phyloP scores from a whole-genome alignment of 2,113 vertebrate species.

The Acrocephalus arundinaceus region DNA sequence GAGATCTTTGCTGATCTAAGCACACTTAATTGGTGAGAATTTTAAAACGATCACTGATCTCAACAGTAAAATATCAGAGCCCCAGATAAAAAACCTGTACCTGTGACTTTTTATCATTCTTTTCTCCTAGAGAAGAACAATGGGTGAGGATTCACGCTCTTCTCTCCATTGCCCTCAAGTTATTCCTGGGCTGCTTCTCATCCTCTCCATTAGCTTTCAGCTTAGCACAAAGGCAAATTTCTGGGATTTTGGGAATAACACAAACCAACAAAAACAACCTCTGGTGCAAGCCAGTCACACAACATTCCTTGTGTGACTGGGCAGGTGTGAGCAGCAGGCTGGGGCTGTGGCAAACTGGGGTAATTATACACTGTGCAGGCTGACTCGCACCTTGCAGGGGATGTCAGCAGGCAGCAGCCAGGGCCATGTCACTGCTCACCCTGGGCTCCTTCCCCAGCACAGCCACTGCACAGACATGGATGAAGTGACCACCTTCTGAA shows the following conservation, averaged over 20 bases:
- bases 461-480: background rate
- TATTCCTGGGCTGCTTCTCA: background rate
- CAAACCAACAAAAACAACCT: background rate
- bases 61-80: background rate
- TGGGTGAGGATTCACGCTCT: background rate
- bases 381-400: background rate
- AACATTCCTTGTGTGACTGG: slow-evolving; percentile 35
- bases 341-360: background rate
- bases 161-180: background rate
- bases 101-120: background rate
- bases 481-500: background rate
- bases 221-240: background rate
- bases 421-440: background rate
- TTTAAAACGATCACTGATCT: background rate
- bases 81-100: background rate
- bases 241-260: background rate
- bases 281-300: background rate
- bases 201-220: background rate
- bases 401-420: background rate
- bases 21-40: background rate
- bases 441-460: background rate
- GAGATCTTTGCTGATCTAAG: background rate
- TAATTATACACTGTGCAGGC: slow-evolving; percentile 25
- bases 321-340: slow-evolving; percentile 32
- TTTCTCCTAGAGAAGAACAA: accelerated